These are phyloP conservation scores for Plecotus auritus DNA, from an alignment of 2,113 vertebrate species.

Conservation along the genomic window DNA sequence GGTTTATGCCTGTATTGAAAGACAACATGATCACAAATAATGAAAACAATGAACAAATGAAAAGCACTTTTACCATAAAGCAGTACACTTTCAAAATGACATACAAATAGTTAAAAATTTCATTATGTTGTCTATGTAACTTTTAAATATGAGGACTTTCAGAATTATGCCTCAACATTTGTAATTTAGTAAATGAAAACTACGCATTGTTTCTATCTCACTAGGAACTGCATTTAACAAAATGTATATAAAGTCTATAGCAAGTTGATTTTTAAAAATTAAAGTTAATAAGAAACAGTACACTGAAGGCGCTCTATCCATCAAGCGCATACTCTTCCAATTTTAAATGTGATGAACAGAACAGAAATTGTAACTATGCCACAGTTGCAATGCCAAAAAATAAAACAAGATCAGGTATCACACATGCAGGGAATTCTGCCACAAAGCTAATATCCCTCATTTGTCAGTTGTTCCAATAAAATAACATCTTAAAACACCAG, in stretches of 20 bases:
- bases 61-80: constrained; percentile 87
- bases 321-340: constrained; percentile 80
- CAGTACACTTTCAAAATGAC: constrained; percentile 89
- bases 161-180: constrained; percentile 78
- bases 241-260: constrained; percentile 87
- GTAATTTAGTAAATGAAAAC: constrained; percentile 84
- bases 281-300: constrained; percentile 89
- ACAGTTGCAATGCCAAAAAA: constrained; percentile 83
- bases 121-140: constrained; percentile 77
- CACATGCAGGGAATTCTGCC: constrained; percentile 87
- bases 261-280: constrained; percentile 83
- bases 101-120: constrained; percentile 87
- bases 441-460: constrained; percentile 80
- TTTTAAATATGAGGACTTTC: constrained; percentile 84
- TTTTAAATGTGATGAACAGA: constrained; percentile 82
- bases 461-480: constrained; percentile 83
- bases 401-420: constrained; percentile 81
- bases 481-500: constrained; percentile 84
- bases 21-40: constrained; percentile 94
- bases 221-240: constrained; percentile 85
- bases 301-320: constrained; percentile 92
- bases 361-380: constrained; percentile 82
- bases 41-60: constrained; percentile 89
- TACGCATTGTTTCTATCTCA: constrained; percentile 79
- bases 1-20: constrained; percentile 96